These are phyloP conservation scores for Thaumetopoea pityocampa DNA, from an alignment of 1,140 invertebrate species.

Conservation along the genomic window DNA sequence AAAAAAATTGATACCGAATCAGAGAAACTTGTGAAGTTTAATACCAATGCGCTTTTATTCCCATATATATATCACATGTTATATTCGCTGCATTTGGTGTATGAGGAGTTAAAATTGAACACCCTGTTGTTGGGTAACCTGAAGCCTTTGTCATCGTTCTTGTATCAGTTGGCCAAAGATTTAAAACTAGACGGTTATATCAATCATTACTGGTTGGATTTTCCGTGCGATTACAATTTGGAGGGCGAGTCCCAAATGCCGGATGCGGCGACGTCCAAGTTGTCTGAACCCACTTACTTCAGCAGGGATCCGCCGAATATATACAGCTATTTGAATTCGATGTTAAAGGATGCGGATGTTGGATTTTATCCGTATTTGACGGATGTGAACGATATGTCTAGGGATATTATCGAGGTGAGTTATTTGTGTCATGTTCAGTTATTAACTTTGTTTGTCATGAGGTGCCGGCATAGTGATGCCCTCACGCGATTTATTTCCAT, in stretches of 20 bases:
- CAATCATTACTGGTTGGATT: slow-evolving; percentile 92
- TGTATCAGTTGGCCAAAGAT: slow-evolving; percentile 88
- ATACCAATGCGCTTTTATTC: slow-evolving; percentile 83
- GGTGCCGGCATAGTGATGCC: slow-evolving; percentile 1
- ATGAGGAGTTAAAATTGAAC: slow-evolving; percentile 94
- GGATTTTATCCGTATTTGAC: slow-evolving; percentile 82
- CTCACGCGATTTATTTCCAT: no score
- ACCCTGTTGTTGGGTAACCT: slow-evolving; percentile 82
- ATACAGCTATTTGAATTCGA: slow-evolving; percentile 81
- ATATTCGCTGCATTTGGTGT: slow-evolving; percentile 90
- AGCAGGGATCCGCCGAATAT: slow-evolving; percentile 81
- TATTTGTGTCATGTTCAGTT: slow-evolving; percentile 14
- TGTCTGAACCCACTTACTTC: slow-evolving; percentile 80
- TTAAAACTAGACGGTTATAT: slow-evolving; percentile 83
- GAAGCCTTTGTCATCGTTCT: slow-evolving; percentile 81
- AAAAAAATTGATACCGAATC: slow-evolving; percentile 28
- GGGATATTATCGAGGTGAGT: slow-evolving; percentile 83
- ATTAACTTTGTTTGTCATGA: not conserved
- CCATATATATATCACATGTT: slow-evolving; percentile 84
- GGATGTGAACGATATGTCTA: slow-evolving; percentile 83
- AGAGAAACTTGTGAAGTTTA: slow-evolving; percentile 75
- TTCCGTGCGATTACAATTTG: slow-evolving; percentile 79
- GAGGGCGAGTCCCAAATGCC: slow-evolving; percentile 68
- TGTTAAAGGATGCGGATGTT: slow-evolving; percentile 75
- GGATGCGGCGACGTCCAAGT: slow-evolving; percentile 77